Base-by-base conservation (phyloP, 2,113 vertebrate species). In the Anthoscopus minutus region DNA sequence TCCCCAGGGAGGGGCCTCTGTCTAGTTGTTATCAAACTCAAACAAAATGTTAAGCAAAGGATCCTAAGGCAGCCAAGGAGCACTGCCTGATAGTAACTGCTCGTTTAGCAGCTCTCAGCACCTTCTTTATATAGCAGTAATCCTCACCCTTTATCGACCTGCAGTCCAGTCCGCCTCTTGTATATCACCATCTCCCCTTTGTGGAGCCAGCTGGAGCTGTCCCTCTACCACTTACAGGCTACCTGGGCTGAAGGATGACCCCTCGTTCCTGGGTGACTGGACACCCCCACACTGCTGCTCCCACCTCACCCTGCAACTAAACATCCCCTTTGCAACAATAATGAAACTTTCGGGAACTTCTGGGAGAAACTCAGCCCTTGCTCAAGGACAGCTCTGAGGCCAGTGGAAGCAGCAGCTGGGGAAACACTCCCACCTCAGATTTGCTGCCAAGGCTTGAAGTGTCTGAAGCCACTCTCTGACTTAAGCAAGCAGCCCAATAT, bases 291-390 rank as follows among this genome's bases (percentile, higher is more conserved):
- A 3, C 48, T 67, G 81, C 67, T 76, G 62, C 14, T 83, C 22
- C 37, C n/a, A 61, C 7, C 14, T 21, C 18, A n/a, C 8, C 23
- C 25, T 0, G 0, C 30, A 77, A 69, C 10, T 37, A 58, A 45
- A 23, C 7, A 3, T 14, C 9, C 30, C 45, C 44, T 78, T 21
- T 7, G 6, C 54, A 61, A 45, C 2, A 38, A 20, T 20, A 54
- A 82, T 21, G 38, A 42, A 35, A 30, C 23, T 78, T 87, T 24
- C 6, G 22, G 9, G 9, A 91, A 27, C 17, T 73, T n/a, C 24
- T 12, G 51, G 27, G 15, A 30, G 16, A 77, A 87, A 70, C 3
- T 4, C 19, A 20, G 18, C 64, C 28, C 24, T 73, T 22, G 19
- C 19, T 61, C 17, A 7, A 2, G 50, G 31, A 73, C n/a, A 66